Base-by-base conservation (phyloP, 2,113 vertebrate genomes). In the Pogona vitticeps region DNA sequence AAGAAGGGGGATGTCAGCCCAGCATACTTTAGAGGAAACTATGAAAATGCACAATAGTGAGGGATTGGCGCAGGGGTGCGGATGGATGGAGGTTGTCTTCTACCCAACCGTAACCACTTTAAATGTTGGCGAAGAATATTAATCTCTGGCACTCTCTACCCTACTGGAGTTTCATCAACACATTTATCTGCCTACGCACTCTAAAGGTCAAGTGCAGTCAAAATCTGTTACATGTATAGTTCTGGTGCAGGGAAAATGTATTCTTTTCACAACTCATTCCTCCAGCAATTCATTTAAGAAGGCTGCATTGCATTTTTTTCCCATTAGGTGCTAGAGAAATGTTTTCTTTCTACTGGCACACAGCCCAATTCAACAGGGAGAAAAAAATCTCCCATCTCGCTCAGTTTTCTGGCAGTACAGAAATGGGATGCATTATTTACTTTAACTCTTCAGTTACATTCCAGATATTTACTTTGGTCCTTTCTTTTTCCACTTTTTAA, bases 231-330 rank as follows among this genome's bases (percentile, higher is more conserved):
- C 91, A 90, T 56, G 65, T 90, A 91, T 89, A 92, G 88, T 83
- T 73, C 86, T 28, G 0, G 68, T 1, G 1, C 87, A 84, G 87
- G 94, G 82, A 91, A 90, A 94, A 90, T 20, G 0, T 58, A 89
- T 86, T 94, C 92, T 94, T 95, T 94, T 91, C 90, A 86, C 92
- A 86, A 81, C 85, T 88, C 91, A 89, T 83, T 93, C 92, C 91
- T 91, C 92, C 89, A 93, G 93, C 83, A 91, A 90, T 83, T 95
- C 93, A 91, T 92, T 92, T 94, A 89, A 90, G 89, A 93, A 67
- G 88, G 76, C 88, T 89, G 75, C 40, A 84, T 82, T 94, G 83
- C 79, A 84, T 94, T 93, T 94, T 94, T 93, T 91, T 92, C 88
- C 91, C 83, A 82, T 90, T 93, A 92, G 86, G 89, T 94, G 87